phyloP scores from a whole-genome alignment of 2,888 invertebrate species.

The Cephalotes varians region DNA sequence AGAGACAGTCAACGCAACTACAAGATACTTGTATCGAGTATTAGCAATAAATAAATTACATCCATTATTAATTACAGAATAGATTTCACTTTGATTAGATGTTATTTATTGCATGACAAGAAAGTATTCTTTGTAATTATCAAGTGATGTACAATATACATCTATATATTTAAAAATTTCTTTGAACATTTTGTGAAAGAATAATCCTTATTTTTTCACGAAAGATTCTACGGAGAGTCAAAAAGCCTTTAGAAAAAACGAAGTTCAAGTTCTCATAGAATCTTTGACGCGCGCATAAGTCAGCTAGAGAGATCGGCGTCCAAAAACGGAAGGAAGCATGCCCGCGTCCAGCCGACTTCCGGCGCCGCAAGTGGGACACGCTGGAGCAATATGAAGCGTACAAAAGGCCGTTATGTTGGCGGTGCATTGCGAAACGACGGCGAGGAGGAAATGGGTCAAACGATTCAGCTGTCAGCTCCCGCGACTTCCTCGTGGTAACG shows the following conservation, averaged over 20 bases:
- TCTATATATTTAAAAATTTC: not conserved
- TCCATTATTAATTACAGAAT: not conserved
- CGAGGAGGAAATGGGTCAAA: conserved; percentile 74
- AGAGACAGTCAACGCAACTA: not conserved
- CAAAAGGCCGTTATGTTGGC: conserved; percentile 71
- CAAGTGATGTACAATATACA: not conserved
- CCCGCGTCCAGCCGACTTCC: conserved; percentile 60
- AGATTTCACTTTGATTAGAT: not conserved
- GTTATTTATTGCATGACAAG: not conserved
- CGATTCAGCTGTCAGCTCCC: conserved; percentile 73
- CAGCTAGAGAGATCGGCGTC: not conserved
- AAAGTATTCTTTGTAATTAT: not conserved
- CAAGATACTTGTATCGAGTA: not conserved
- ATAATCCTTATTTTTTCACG: not conserved
- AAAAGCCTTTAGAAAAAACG: not conserved
- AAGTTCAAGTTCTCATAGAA: not conserved
- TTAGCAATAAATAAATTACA: not conserved
- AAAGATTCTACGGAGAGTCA: not conserved
- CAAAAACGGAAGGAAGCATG: conserved; percentile 50
- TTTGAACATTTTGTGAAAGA: not conserved
- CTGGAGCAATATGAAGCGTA: conserved; percentile 55
- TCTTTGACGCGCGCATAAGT: not conserved
- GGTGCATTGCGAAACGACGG: conserved; percentile 72
- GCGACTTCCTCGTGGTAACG: conserved; percentile 26
- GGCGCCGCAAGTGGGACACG: conserved; percentile 64